These are phyloP conservation scores for Zosterops japonicus DNA, from an alignment of 2,113 vertebrate genomes.

Conservation along the genomic window DNA sequence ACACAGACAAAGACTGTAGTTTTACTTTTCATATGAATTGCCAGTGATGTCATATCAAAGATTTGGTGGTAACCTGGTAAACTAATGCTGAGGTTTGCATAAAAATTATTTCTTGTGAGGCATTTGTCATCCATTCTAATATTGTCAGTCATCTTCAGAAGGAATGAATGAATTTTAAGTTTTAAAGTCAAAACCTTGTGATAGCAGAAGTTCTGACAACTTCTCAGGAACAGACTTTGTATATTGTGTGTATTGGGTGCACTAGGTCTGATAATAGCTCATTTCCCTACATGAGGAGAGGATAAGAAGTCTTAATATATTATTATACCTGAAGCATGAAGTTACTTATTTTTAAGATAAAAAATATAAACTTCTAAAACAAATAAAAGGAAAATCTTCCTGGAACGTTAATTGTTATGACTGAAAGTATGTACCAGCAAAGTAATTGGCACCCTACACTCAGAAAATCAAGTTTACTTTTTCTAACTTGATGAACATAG, in stretches of 20 bases:
- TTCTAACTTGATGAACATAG: neutral
- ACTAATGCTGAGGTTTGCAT: neutral
- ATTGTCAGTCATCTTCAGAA: neutral
- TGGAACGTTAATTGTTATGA: neutral
- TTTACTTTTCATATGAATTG: neutral
- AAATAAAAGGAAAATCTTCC: neutral
- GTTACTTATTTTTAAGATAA: neutral
- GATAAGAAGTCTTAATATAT: neutral
- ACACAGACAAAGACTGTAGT: neutral
- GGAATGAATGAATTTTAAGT: neutral
- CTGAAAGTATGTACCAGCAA: neutral
- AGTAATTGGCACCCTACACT: neutral
- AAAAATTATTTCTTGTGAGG: neutral
- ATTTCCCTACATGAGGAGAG: neutral
- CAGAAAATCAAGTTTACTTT: neutral
- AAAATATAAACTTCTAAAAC: neutral
- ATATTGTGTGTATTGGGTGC: neutral
- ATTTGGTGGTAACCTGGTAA: neutral
- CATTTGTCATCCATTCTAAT: neutral
- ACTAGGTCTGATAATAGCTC: neutral
- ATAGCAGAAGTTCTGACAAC: neutral
- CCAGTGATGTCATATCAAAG: neutral
- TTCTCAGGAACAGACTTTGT: neutral
- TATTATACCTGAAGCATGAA: slow-evolving; percentile 10
- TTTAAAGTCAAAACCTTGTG: neutral